Base-by-base conservation (phyloP, 2,888 invertebrate genomes). In the Scaptodrosophila latifasciaeformis region DNA sequence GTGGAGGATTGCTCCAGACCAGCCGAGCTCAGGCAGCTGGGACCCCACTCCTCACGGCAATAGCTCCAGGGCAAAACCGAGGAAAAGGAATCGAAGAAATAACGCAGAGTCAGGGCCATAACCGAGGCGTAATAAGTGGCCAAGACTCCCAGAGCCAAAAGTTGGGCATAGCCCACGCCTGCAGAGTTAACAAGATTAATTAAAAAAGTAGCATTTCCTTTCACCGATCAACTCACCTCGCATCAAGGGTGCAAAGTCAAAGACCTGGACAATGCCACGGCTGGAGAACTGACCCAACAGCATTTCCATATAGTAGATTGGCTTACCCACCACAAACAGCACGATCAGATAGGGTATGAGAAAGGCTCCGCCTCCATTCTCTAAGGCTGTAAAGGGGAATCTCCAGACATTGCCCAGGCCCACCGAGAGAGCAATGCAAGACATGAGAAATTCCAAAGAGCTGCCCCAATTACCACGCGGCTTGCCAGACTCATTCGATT, bases 301-400 rank as follows among this genome's bases (percentile, higher is more conserved):
- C 86, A 91, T 90, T 84, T 92, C 92, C 86, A 93, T 86, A 69
- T 90, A 91, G 70, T 92, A 92, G 55, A 92, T 86, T 0, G 91
- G 91, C 62, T 90, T 88, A 6, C 91, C 91, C n/a, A 91, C 88
- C 21, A 91, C 72, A 24, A 90, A 81, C 17, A 91, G 83, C 1
- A 91, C 88, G 39, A 90, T 87, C 27, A 91, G 78, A 66, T 91
- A 91, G 0, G 91, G 91, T 53, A 91, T 89, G 2, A 91, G 82
- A 66, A 91, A 91, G 1, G 90, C 90, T 1, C 90, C 90, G 1
- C 90, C 91, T 0, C 91, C 91, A 70, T 91, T 91, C 67, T 89
- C 88, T 58, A 89, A 88, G 0, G 90, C 90, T 1, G 89, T 88
- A 77, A 89, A 90, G 0, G 90, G 90, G 82, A 90, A 91, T 52